Conservation (phyloP, 2,888 invertebrate genomes). For the Perizoma affinitatum region DNA sequence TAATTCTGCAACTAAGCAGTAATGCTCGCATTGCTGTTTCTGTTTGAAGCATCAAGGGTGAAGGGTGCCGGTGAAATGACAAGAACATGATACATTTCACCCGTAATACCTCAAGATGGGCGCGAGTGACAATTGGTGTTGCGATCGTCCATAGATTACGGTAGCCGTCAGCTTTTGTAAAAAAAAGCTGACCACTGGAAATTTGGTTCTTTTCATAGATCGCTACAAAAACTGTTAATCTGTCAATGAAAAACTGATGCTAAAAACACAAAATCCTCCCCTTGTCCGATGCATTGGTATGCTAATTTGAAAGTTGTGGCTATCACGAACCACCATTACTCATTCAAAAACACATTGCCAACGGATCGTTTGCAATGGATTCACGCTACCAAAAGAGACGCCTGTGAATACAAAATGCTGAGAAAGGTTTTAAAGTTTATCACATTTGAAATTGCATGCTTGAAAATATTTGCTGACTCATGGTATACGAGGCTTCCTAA, state of each 20-base stretch:
- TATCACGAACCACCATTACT: conserved; percentile 40
- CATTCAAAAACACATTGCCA: conserved; percentile 49
- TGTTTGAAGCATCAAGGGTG: no score
- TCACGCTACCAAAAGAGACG: conserved; percentile 32
- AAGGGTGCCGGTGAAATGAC: no score
- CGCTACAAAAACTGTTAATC: conserved; percentile 7
- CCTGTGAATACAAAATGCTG: conserved; percentile 27
- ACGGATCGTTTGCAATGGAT: conserved; percentile 40
- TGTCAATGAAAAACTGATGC: conserved; percentile 18
- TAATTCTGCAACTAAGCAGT: no score
- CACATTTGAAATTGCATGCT: conserved; percentile 7
- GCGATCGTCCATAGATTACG: no score
- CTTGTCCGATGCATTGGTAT: conserved; percentile 19
- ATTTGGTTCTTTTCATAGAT: neutral
- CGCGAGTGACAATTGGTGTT: no score
- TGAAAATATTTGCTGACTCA: neutral
- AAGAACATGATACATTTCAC: no score
- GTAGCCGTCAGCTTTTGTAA: no score
- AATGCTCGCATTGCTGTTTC: no score
- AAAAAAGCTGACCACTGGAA: no score
- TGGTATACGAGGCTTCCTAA: no score
- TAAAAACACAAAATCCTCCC: conserved; percentile 26
- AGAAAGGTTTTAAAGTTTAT: conserved; percentile 19
- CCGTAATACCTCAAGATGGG: no score
- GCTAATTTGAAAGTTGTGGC: conserved; percentile 37